Base-by-base conservation (phyloP, 2,113 vertebrate genomes). In the Pao palembangensis region DNA sequence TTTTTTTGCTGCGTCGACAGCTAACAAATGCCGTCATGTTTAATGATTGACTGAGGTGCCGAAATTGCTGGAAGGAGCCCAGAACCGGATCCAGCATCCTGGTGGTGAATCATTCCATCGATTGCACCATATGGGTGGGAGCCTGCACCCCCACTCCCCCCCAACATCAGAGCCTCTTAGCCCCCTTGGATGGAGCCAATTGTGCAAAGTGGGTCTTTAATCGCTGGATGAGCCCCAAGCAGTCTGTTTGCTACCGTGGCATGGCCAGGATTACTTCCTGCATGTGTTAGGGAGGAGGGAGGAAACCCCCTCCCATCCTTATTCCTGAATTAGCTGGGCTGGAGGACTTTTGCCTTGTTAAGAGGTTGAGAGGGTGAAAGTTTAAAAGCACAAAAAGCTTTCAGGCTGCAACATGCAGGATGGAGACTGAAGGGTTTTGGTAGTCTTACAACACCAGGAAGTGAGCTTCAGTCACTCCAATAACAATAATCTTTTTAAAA, bases 161-260 rank as follows among this genome's bases (percentile, higher is more conserved):
- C 15, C 21, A 50, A 75, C 52, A 74, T 67, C 73, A 86, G 62
- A 85, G 80, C 75, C 53, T 76, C 67, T 83, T 75, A 83, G 75
- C 72, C 71, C 51, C 50, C 48, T 71, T 67, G 64, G 67, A 65
- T 71, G 17, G 44, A 80, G 66, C 71, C 77, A 81, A 76, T 87
- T 65, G 60, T 73, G 73, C 82, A 86, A 79, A 82, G 82, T 78
- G 75, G 70, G 74, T 75, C 71, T 81, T 83, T 81, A 80, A 71
- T 81, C 64, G 79, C 76, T 85, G 77, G 81, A 55, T 56, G 61
- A 81, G 66, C 54, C 75, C 51, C 59, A 55, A 73, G 65, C 78
- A 74, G 85, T 78, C 83, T 83, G 80, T 80, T 66, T 75, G 47
- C 55, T 59, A 75, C 70, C 69, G 58, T 55, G 79, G 59, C 49